Evolutionary conservation across 2,797 vertebrate genomes (phyloP), one percentile per base, ranked within the genome.

Genomic region (Gallinago stenura): DNA sequence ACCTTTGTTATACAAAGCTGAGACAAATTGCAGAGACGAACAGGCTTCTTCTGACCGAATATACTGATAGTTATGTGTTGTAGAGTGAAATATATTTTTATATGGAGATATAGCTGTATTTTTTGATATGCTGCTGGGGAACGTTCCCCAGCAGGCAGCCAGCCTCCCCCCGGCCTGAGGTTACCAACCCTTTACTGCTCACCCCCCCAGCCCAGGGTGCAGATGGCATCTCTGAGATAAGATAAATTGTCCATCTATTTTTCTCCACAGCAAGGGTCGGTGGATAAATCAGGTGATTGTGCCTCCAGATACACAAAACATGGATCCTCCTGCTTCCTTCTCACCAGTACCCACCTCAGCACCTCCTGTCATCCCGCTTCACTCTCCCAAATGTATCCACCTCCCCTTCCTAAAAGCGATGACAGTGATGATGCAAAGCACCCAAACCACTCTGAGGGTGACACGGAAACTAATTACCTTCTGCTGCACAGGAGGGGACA

Each of bases 401-500:
- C 18, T 72, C 54, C 50, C 1, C 0, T 45, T 62, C 73, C 61
- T 39, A 26, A 83, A 73, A 69, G 41, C 0, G 1, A 41, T 4
- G 10, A 9, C 0, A 7, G 57, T 3, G 20, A n/a, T 15, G 5
- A 39, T 31, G 41, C 25, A 12, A 58, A 87, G 31, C 68, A 7
- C 10, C 30, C 66, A 26, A 53, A 58, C 41, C 0, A 0, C 45
- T 66, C 33, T 0, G 1, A 21, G 24, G 5, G 22, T n/a, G 73
- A 50, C 43, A 45, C 61, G 19, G 57, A 35, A 1, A 50, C 22
- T 10, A 21, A 41, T 86, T 96, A 95, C 96, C 96, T 97, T 97
- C 95, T 3, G 8, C 54, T 12, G 54, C 48, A 3, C 46, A 70
- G 5, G 15, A 62, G 39, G 86, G 88, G 58, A 95, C 1, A 2